phyloP scores from a whole-genome alignment of 2,888 invertebrate species.

The Acanthacorydalis orientalis region DNA sequence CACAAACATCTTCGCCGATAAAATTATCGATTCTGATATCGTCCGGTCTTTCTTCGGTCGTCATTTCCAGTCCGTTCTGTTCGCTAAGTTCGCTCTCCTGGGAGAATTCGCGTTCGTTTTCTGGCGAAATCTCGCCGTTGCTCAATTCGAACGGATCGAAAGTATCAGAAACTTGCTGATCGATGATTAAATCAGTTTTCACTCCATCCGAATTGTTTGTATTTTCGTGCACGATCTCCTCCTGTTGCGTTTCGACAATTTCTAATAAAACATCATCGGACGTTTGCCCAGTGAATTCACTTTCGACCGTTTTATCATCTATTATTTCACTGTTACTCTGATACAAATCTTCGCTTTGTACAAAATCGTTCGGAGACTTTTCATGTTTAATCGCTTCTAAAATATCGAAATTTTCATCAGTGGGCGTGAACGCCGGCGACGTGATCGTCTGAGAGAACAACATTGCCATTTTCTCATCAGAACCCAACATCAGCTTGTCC shows the following conservation, averaged over 20 bases:
- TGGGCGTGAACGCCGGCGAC: constrained; percentile 27
- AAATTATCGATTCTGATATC: too few relatives aligned
- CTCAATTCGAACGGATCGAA: constrained; percentile 1
- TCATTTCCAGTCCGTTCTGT: background rate
- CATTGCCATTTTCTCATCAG: constrained; percentile 22
- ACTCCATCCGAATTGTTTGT: background rate
- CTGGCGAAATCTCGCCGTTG: constrained; percentile 8
- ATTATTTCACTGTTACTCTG: background rate
- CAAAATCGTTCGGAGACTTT: constrained; percentile 11
- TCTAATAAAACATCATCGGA: background rate
- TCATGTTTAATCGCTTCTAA: constrained; percentile 23
- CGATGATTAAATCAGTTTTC: too few relatives aligned
- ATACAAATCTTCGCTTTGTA: constrained; percentile 1
- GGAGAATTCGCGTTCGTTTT: constrained; percentile 6
- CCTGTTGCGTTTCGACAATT: background rate
- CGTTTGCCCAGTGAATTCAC: constrained; percentile 6
- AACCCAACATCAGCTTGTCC: constrained; percentile 19
- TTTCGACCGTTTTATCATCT: constrained; percentile 1
- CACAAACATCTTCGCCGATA: background rate
- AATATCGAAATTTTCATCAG: constrained; percentile 27
- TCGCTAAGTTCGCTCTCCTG: constrained; percentile 1
- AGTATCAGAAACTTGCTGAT: background rate
- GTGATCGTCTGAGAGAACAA: constrained; percentile 28
- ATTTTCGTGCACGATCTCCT: background rate
- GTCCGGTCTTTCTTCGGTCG: background rate